phyloP scores from a whole-genome alignment of 2,113 vertebrate genomes.

The Lota lota region DNA sequence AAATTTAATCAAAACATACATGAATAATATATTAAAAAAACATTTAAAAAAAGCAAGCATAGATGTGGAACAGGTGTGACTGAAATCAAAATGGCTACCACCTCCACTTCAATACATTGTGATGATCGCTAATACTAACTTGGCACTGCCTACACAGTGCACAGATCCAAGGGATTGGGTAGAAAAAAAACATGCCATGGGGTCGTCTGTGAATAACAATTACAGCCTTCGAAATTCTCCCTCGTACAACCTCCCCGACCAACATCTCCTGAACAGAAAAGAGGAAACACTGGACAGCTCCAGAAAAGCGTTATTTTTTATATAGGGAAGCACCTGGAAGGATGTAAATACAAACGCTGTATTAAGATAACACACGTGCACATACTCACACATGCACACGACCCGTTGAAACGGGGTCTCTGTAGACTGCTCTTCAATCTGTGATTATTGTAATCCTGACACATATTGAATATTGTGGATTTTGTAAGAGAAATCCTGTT shows the following conservation, averaged over 20 bases:
- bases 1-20: constrained; percentile 46
- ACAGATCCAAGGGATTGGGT: constrained; percentile 54
- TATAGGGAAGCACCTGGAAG: constrained; percentile 1
- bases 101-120: too few species aligned
- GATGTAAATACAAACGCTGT: background rate
- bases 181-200: constrained; percentile 39
- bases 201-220: constrained; percentile 34
- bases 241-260: constrained; percentile 12
- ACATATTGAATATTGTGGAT: too few species aligned
- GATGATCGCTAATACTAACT: background rate
- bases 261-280: too few species aligned
- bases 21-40: constrained; percentile 35
- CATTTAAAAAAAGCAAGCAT: constrained; percentile 23
- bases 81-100: background rate
- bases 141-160: constrained; percentile 17
- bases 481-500: too few species aligned
- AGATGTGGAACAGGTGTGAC: constrained; percentile 9
- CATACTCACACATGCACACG: background rate
- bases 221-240: constrained; percentile 23
- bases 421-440: too few species aligned
- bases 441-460: too few species aligned
- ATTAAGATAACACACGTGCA: background rate
- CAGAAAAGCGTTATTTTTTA: background rate
- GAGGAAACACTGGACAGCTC: constrained; percentile 9
- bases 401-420: too few species aligned